Base-by-base conservation (phyloP, 2,797 vertebrate genomes). In the Thripadectes ignobilis region DNA sequence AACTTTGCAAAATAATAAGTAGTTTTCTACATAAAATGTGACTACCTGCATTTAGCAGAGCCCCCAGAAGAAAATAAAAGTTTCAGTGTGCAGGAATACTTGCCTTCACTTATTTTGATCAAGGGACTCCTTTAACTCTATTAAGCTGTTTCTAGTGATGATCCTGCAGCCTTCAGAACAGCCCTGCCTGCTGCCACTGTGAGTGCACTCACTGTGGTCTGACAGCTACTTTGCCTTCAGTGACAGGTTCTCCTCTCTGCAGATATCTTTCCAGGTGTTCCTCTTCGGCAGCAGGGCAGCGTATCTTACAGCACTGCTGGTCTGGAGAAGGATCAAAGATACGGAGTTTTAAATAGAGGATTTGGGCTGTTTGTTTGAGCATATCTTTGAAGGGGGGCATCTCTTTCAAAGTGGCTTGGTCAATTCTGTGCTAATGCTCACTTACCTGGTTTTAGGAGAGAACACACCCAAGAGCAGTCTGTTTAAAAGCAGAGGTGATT, bases 371-470 rank as follows among this genome's bases (percentile, higher is more conserved):
- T 54, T 81, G 13, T 71, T 78, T 34, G 38, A 58, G 22, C 11
- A 0, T 43, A 2, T 45, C 63, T 89, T 88, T 77, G 52, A 61
- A 73, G 22, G 10, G 1, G 1, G 4, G 2, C 1, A 1, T 66
- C 24, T 83, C 78, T 27, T 41, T 62, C 59, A 41, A 41, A 41
- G 48, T 81, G 67, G 49, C 32, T 73, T 43, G 36, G 62, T 75
- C 38, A 71, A 1, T 71, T 71, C 52, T 52, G 1, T 57, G 29
- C 43, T 81, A 46, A 55, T 27, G 6, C n/a, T 86, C 12, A 12
- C 43, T 68, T 46, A 34, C 23, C 76, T 69, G 46, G 16, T 92
- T 91, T 89, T 54, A 43, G 73, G 54, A 83, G 57, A 80, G 26
- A 88, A 32, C 8, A 34, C 13, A 9, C 12, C 26, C 32, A 38